phyloP scores from a whole-genome alignment of 2,888 invertebrate species.

The Acronicta leporina region DNA sequence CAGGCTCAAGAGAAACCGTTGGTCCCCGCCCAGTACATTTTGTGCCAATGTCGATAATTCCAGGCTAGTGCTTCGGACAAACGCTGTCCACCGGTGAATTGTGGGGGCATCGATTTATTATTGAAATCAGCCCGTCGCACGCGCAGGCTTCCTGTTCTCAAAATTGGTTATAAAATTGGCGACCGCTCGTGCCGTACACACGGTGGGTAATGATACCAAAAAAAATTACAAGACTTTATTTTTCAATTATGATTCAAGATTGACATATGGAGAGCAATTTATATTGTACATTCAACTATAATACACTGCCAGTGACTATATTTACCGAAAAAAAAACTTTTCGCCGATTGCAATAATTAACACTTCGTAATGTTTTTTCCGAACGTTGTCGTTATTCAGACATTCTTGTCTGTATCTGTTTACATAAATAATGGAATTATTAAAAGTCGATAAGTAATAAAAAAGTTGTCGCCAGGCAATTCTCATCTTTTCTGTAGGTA shows the following conservation, averaged over 20 bases:
- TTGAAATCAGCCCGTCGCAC: slow-evolving; percentile 84
- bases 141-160: slow-evolving; percentile 78
- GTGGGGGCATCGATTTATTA: slow-evolving; percentile 85
- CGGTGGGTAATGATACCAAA: slow-evolving; percentile 79
- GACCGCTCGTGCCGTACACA: slow-evolving; percentile 80
- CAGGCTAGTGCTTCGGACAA: slow-evolving; percentile 75
- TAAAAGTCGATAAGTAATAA: slow-evolving; percentile 19
- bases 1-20: slow-evolving; percentile 77
- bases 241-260: slow-evolving; percentile 81
- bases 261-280: slow-evolving; percentile 75
- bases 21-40: slow-evolving; percentile 77
- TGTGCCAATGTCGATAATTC: slow-evolving; percentile 83
- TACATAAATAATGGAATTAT: slow-evolving; percentile 40
- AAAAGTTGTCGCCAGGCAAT: slow-evolving; percentile 16
- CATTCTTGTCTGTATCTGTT: slow-evolving; percentile 23
- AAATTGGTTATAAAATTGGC: slow-evolving; percentile 87
- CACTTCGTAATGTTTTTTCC: slow-evolving; percentile 47
- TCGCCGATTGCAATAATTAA: slow-evolving; percentile 43
- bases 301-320: slow-evolving; percentile 30
- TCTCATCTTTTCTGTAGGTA: slow-evolving; percentile 2
- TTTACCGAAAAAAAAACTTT: slow-evolving; percentile 35
- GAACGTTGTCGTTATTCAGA: slow-evolving; percentile 38
- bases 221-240: slow-evolving; percentile 72
- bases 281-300: slow-evolving; percentile 54
- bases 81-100: slow-evolving; percentile 76